Evolutionary conservation across 2,113 vertebrate species (phyloP).

Genomic region (Psettodes erumei): DNA sequence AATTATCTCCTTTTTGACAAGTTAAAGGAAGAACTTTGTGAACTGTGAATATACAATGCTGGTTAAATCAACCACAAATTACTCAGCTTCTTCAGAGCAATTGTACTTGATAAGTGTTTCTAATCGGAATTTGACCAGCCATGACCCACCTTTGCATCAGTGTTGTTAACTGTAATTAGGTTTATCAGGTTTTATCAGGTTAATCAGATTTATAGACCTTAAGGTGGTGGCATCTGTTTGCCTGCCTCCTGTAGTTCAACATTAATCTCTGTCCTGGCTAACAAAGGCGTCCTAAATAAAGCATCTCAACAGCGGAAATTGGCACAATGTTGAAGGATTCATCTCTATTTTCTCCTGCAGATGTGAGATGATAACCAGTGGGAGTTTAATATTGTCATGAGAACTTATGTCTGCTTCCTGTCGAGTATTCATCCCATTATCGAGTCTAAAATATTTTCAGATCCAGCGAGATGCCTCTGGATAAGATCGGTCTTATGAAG

Average conservation of each 20-base stretch:
- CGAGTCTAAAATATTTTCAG: not conserved
- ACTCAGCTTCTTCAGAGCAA: not conserved
- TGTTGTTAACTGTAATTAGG: not conserved
- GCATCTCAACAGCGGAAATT: not conserved
- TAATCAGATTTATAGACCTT: conserved; percentile 17
- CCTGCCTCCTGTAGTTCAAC: conserved; percentile 4
- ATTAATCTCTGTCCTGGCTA: conserved; percentile 29
- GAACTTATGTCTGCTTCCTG: not conserved
- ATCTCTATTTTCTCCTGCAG: conserved; percentile 7
- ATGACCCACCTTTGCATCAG: not conserved
- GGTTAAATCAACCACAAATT: not conserved
- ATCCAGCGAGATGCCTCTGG: not conserved
- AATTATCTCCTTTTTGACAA: conserved; percentile 25
- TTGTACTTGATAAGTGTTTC: not conserved
- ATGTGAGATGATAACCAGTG: not conserved
- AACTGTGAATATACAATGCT: conserved; percentile 6
- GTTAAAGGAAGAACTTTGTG: not conserved
- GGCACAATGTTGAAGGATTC: conserved; percentile 5
- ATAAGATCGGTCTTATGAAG: not conserved
- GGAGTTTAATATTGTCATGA: not conserved
- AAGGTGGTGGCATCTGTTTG: conserved; percentile 11
- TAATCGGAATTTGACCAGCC: conserved; percentile 5
- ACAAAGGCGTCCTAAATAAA: conserved; percentile 22
- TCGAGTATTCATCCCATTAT: not conserved
- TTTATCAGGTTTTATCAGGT: too few species aligned